These are phyloP conservation scores for Hemibagrus wyckioides DNA, from an alignment of 2,113 vertebrate species.

Conservation along the genomic window DNA sequence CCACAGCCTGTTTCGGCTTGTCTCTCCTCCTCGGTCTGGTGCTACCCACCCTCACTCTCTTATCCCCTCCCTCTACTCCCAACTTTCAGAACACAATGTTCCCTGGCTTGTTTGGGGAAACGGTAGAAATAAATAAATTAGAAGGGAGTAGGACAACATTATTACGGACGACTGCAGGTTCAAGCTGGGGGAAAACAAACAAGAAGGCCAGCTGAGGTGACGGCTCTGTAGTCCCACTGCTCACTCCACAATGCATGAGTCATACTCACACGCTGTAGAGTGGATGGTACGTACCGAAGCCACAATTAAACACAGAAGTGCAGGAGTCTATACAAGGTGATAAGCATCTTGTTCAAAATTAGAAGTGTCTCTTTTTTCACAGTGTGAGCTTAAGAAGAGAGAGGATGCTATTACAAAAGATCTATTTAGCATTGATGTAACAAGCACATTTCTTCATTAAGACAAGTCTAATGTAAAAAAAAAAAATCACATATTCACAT, in stretches of 20 bases:
- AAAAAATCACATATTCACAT: neutral
- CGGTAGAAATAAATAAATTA: conserved; percentile 70
- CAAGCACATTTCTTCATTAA: neutral
- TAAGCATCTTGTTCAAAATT: neutral
- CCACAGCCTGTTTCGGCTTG: conserved; percentile 4
- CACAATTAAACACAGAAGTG: neutral
- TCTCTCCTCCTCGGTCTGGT: conserved; percentile 22
- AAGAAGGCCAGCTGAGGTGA: conserved; percentile 35
- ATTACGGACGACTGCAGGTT: conserved; percentile 53
- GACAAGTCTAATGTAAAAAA: neutral
- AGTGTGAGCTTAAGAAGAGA: neutral
- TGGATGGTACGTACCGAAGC: neutral
- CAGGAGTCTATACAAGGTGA: neutral
- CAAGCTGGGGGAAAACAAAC: conserved; percentile 64
- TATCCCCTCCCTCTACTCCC: conserved; percentile 35
- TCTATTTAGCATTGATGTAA: neutral
- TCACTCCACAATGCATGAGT: neutral
- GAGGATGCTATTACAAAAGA: neutral
- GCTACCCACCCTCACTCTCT: conserved; percentile 20
- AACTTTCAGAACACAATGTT: conserved; percentile 61
- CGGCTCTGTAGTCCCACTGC: neutral
- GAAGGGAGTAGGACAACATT: conserved; percentile 58
- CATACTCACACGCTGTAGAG: neutral
- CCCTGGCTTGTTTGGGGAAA: conserved; percentile 62
- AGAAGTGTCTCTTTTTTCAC: neutral